Conservation (phyloP, 2,888 invertebrate genomes). For the Phania funesta region DNA sequence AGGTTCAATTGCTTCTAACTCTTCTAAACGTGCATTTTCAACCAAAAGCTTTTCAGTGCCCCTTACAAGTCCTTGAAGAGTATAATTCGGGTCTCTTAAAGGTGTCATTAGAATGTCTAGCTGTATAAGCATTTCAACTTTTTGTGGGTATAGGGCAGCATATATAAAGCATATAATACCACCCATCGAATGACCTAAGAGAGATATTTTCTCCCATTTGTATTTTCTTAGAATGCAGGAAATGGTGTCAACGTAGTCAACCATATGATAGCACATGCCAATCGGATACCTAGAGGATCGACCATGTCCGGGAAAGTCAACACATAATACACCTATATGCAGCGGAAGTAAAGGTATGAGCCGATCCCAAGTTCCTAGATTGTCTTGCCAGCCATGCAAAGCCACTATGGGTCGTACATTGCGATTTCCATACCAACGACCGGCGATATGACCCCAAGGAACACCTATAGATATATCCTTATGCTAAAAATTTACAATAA, state of each 20-base stretch:
- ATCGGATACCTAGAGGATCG: conserved; percentile 84
- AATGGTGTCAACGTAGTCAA: conserved; percentile 80
- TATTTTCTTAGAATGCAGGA: conserved; percentile 83
- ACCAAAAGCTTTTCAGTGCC: conserved; percentile 79
- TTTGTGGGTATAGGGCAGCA: conserved; percentile 81
- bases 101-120: conserved; percentile 71
- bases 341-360: conserved; percentile 83
- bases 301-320: conserved; percentile 87
- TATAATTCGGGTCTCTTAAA: not conserved
- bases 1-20: conserved; percentile 78
- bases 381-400: conserved; percentile 89
- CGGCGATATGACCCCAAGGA: conserved; percentile 86
- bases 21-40: conserved; percentile 75
- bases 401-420: conserved; percentile 84
- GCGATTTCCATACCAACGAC: conserved; percentile 83
- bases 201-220: conserved; percentile 85
- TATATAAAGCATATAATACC: conserved; percentile 83
- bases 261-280: conserved; percentile 80
- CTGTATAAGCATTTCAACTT: conserved; percentile 73
- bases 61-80: conserved; percentile 24
- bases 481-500: conserved; percentile 69
- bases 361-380: conserved; percentile 86
- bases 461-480: conserved; percentile 84
- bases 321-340: conserved; percentile 82
- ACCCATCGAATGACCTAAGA: conserved; percentile 86